Evolutionary conservation across 2,113 vertebrate species (phyloP).

Genomic region (Melospiza melodia): DNA sequence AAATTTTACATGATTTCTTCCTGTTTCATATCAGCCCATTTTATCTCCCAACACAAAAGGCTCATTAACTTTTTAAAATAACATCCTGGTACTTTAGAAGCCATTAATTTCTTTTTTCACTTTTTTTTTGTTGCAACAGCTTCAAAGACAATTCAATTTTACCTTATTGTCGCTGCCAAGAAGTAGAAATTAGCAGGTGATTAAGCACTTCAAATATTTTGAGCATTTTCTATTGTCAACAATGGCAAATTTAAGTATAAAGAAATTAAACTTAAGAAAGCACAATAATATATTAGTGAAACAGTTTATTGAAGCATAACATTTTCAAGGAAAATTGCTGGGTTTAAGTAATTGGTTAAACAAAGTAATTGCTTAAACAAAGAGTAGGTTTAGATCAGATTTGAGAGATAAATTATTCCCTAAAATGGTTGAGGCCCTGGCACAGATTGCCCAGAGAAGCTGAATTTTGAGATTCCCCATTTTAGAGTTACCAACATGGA

Average conservation of each 20-base stretch:
- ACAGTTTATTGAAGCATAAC: not conserved
- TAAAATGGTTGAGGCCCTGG: not conserved
- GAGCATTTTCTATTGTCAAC: not conserved
- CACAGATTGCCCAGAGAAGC: not conserved
- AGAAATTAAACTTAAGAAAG: not conserved
- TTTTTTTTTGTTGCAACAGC: not conserved
- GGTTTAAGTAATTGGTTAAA: not conserved
- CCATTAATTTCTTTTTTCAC: not conserved
- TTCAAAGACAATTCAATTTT: slow-evolving; percentile 42
- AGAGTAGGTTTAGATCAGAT: not conserved
- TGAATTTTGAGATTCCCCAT: not conserved
- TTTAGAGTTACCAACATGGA: not conserved
- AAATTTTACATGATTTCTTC: not conserved
- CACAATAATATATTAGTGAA: not conserved
- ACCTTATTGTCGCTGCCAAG: slow-evolving; percentile 33
- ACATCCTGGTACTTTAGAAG: slow-evolving; percentile 12
- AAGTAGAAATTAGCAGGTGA: slow-evolving; percentile 33
- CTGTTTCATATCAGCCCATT: slow-evolving; percentile 18
- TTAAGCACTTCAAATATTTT: slow-evolving; percentile 39
- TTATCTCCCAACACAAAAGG: slow-evolving; percentile 10
- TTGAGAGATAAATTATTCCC: not conserved
- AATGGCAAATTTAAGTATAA: not conserved
- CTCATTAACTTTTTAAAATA: slow-evolving; percentile 48
- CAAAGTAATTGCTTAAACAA: not conserved
- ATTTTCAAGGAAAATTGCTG: not conserved